Evolutionary conservation across 2,888 invertebrate species (phyloP).

Genomic region (Abrostola triplasia): DNA sequence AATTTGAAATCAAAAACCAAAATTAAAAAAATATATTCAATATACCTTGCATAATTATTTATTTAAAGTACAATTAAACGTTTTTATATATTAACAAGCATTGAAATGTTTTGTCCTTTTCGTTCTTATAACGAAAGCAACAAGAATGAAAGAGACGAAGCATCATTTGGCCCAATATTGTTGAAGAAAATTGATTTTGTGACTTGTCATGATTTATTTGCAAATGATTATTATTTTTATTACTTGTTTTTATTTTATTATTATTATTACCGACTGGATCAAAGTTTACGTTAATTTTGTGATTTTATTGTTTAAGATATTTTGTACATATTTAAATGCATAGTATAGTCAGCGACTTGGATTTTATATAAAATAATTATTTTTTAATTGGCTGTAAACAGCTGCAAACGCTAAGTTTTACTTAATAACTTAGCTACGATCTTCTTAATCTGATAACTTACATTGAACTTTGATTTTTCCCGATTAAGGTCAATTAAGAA

Average conservation of each 20-base stretch:
- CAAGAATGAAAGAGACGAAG: neutral
- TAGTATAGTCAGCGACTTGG: constrained; percentile 32
- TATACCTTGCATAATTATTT: neutral
- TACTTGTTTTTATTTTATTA: constrained; percentile 20
- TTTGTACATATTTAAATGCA: constrained; percentile 31
- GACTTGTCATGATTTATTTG: constrained; percentile 1
- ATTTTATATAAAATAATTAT: neutral
- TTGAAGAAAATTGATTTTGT: neutral
- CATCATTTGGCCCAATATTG: neutral
- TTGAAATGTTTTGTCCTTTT: neutral
- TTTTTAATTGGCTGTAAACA: neutral
- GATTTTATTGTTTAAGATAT: constrained; percentile 45
- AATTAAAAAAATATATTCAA: neutral
- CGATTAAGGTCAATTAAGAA: too few species aligned
- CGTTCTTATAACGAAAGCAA: neutral
- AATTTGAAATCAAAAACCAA: neutral
- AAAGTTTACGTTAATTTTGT: constrained; percentile 33
- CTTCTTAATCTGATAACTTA: too few species aligned
- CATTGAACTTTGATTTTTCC: too few species aligned
- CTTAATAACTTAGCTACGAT: too few species aligned
- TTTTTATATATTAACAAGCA: neutral
- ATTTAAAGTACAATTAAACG: neutral
- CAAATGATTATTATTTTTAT: constrained; percentile 1
- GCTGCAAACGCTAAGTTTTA: too few species aligned
- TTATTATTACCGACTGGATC: constrained; percentile 36